These are phyloP conservation scores for Hystrix cristata DNA, from an alignment of 2,113 vertebrate genomes.

Conservation along the genomic window DNA sequence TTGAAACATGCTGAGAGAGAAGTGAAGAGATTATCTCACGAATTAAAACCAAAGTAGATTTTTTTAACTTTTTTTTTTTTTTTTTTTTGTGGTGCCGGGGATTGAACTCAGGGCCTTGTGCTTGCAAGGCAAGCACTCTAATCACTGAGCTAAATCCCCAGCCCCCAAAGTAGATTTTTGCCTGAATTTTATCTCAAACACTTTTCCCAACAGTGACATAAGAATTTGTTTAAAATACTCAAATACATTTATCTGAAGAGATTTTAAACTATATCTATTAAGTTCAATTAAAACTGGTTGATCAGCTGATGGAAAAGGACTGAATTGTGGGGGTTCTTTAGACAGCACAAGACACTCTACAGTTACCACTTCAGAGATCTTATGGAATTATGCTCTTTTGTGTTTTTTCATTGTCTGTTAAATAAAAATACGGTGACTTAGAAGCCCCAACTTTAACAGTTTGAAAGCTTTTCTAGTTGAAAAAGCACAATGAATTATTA, in stretches of 20 bases:
- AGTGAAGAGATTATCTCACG: conserved; percentile 1
- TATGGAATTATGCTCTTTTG: not conserved
- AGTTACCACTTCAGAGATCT: not conserved
- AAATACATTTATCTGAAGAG: not conserved
- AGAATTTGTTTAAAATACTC: not conserved
- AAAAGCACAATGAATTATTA: not conserved
- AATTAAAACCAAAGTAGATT: conserved; percentile 37
- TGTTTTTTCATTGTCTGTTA: not conserved
- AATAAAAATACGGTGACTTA: not conserved
- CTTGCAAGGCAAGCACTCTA: no score
- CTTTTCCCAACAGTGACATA: not conserved
- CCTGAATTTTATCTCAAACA: conserved; percentile 7
- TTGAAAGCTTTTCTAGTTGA: not conserved
- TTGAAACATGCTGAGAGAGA: not conserved
- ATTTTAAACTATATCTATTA: not conserved
- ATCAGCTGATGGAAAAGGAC: not conserved
- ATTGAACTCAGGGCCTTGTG: no score
- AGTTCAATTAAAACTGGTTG: not conserved
- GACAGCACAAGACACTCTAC: not conserved
- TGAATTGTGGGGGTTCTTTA: not conserved
- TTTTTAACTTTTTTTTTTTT: no score
- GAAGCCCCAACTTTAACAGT: not conserved
- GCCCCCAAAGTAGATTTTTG: conserved; percentile 11
- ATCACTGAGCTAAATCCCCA: no score
- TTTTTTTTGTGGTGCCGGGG: no score